phyloP scores from a whole-genome alignment of 1,140 invertebrate species.

The Anagrus nilaparvatae region DNA sequence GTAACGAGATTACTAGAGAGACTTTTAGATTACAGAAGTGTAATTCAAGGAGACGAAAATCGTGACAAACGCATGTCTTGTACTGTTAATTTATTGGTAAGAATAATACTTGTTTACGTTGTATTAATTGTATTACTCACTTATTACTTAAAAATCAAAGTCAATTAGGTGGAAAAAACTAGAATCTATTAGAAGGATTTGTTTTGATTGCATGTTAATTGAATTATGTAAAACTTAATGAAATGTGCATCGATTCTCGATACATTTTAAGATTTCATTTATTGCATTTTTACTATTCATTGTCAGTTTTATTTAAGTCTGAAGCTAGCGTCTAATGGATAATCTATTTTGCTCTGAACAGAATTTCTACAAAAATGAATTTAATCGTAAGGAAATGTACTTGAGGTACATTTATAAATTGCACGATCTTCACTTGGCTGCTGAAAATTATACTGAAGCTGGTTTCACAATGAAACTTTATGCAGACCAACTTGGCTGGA shows the following conservation, averaged over 20 bases:
- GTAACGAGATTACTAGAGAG: constrained; percentile 81
- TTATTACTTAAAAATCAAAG: too few species aligned
- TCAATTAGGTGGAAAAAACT: too few species aligned
- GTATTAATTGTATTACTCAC: too few species aligned
- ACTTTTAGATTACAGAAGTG: constrained; percentile 83
- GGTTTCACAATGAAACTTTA: constrained; percentile 91
- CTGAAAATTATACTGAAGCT: constrained; percentile 93
- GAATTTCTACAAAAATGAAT: constrained; percentile 96
- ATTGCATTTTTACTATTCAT: neutral
- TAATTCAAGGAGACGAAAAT: constrained; percentile 86
- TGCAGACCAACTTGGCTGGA: constrained; percentile 84
- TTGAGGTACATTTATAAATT: constrained; percentile 94
- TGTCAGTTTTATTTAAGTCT: neutral
- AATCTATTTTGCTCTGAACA: constrained; percentile 42
- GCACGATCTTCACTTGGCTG: constrained; percentile 84
- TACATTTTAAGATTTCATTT: too few species aligned
- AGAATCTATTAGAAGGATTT: too few species aligned
- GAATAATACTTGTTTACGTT: too few species aligned
- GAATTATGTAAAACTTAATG: too few species aligned
- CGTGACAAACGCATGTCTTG: constrained; percentile 92
- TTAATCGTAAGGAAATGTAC: constrained; percentile 93
- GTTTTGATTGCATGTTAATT: too few species aligned
- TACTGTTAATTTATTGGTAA: constrained; percentile 87
- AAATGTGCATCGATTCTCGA: too few species aligned
- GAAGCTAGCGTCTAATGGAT: too few species aligned